A percentile compares a stretch with the other conserved stretches of the same genome.
Evolutionary conservation across 1,140 invertebrate genomes (phyloP).

Genomic region (Coptotermes formosanus): DNA sequence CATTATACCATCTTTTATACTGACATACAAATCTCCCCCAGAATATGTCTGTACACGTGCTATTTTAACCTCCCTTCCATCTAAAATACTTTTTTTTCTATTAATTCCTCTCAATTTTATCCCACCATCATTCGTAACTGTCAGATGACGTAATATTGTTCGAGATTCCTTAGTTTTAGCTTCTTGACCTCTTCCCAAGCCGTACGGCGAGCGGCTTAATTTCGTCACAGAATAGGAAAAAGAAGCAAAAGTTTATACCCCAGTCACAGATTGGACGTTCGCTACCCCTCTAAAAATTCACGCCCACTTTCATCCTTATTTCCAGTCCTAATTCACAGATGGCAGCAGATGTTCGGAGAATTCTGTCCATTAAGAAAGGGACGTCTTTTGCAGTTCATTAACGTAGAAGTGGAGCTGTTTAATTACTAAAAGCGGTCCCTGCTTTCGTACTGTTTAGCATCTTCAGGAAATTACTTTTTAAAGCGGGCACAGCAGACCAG

Average conservation of each 20-base stretch:
- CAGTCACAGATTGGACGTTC: neutral
- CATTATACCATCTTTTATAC: slow-evolving; percentile 4
- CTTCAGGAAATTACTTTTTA: no score
- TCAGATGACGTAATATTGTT: slow-evolving; percentile 8
- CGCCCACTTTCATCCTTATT: neutral
- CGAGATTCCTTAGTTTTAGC: neutral
- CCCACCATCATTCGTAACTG: slow-evolving; percentile 1
- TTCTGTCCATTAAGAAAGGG: no score
- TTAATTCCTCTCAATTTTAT: slow-evolving; percentile 10
- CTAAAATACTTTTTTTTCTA: neutral
- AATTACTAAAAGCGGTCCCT: neutral
- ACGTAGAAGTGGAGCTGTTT: neutral
- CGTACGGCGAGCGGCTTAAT: neutral
- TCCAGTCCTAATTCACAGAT: neutral
- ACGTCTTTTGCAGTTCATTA: slow-evolving; percentile 16
- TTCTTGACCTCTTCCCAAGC: neutral
- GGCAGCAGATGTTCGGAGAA: neutral
- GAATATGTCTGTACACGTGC: slow-evolving; percentile 10
- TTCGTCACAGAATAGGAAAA: neutral
- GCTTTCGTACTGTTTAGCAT: no score
- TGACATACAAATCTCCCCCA: neutral
- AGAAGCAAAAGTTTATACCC: neutral
- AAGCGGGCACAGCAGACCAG: no score
- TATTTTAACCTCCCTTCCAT: neutral
- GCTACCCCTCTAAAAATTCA: neutral